phyloP scores from a whole-genome alignment of 2,113 vertebrate genomes.

The Forbesichthys papilliferus region DNA sequence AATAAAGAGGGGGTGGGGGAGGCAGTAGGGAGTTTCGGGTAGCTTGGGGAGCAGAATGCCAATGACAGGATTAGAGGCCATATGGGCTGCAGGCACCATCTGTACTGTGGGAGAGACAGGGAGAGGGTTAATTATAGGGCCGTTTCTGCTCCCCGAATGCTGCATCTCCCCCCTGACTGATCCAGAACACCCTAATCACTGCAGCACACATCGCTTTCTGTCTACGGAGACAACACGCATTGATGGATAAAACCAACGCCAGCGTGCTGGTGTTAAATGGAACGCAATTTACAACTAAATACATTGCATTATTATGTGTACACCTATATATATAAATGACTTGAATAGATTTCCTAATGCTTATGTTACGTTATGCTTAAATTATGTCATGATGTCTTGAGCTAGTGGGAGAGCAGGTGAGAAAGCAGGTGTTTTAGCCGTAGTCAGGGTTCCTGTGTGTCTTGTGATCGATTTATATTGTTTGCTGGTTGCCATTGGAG shows the following conservation, averaged over 20 bases:
- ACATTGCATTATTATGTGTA: slow-evolving; percentile 3
- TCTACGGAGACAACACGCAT: slow-evolving; percentile 66
- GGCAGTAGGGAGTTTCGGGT: slow-evolving; percentile 30
- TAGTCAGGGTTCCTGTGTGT: slow-evolving; percentile 57
- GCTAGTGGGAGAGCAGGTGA: not conserved
- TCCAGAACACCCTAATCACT: slow-evolving; percentile 72
- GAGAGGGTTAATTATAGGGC: slow-evolving; percentile 85
- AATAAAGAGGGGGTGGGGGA: slow-evolving; percentile 34
- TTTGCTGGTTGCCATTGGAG: slow-evolving; percentile 75
- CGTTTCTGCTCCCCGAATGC: slow-evolving; percentile 71
- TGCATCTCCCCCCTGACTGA: slow-evolving; percentile 64
- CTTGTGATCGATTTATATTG: slow-evolving; percentile 70
- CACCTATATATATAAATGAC: not conserved
- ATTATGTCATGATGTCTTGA: slow-evolving; percentile 4
- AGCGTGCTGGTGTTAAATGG: slow-evolving; percentile 54
- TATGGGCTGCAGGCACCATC: slow-evolving; percentile 83
- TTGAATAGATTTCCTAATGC: not conserved
- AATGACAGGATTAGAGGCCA: slow-evolving; percentile 84
- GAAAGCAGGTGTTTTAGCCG: slow-evolving; percentile 20
- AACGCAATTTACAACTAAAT: not conserved
- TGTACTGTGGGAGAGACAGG: slow-evolving; percentile 79
- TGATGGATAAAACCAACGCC: slow-evolving; percentile 55
- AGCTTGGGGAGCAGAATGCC: slow-evolving; percentile 75
- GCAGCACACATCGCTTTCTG: slow-evolving; percentile 65
- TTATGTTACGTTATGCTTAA: not conserved